A percentile compares a stretch with the other conserved stretches of the same genome.
phyloP scores from a whole-genome alignment of 2,888 invertebrate species.

The Zeuzera pyrina region DNA sequence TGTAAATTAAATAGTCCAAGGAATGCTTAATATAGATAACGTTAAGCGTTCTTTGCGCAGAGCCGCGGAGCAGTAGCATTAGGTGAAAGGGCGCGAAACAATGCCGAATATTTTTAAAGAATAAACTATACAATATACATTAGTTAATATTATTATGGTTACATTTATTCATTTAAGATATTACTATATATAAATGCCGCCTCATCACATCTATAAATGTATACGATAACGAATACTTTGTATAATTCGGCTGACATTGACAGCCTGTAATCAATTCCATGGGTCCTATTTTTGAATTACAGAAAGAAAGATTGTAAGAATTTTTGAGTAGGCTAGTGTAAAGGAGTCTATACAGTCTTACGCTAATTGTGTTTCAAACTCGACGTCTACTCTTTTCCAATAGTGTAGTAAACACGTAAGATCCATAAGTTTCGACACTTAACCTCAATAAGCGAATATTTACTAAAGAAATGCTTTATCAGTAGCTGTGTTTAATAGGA shows the following conservation, averaged over 20 bases:
- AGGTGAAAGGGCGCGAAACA: slow-evolving; percentile 72
- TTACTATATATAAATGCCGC: no score
- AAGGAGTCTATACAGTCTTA: no score
- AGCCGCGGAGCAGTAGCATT: slow-evolving; percentile 8
- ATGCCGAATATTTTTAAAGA: slow-evolving; percentile 14
- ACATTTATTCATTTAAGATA: background rate
- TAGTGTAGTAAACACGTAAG: no score
- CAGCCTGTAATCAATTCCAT: background rate
- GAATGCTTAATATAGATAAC: no score
- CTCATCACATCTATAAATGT: background rate
- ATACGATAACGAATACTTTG: background rate
- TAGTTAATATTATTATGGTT: background rate
- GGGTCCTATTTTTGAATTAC: slow-evolving; percentile 1
- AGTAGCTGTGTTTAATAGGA: background rate
- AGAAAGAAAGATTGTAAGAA: no score
- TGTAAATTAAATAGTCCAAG: no score
- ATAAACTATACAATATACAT: background rate
- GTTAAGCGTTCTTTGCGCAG: no score
- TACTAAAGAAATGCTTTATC: slow-evolving; percentile 28
- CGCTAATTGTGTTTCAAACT: no score
- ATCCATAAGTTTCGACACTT: slow-evolving; percentile 42
- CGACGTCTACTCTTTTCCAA: no score
- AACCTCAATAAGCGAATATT: slow-evolving; percentile 61
- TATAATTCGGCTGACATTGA: slow-evolving; percentile 2
- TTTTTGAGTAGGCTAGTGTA: no score